Percentiles rank a stretch among this genome's conserved stretches.
Evolutionary conservation across 2,888 invertebrate genomes (phyloP).

Genomic region (Malachius bipustulatus): DNA sequence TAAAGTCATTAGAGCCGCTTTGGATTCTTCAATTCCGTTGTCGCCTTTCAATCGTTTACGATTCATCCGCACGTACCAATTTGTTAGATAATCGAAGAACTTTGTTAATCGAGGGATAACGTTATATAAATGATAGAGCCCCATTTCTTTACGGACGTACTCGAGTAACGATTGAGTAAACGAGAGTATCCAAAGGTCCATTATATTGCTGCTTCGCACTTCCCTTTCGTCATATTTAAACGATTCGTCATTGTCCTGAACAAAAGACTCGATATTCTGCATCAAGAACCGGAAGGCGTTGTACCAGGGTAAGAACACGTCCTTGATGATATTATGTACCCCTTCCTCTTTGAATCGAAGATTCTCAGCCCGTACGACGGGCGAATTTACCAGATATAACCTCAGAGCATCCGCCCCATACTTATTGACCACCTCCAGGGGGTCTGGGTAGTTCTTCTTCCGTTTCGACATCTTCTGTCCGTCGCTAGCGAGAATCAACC

Average conservation of each 20-base stretch:
- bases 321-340: constrained; percentile 90
- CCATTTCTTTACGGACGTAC: constrained; percentile 89
- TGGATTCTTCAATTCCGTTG: constrained; percentile 65
- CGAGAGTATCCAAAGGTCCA: constrained; percentile 96
- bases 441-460: constrained; percentile 98
- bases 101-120: constrained; percentile 89
- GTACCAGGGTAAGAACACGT: constrained; percentile 96
- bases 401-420: constrained; percentile 96
- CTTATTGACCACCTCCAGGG: constrained; percentile 76
- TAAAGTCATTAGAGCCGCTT: constrained; percentile 74
- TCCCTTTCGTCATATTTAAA: constrained; percentile 35
- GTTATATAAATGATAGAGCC: constrained; percentile 85
- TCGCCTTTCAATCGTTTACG: constrained; percentile 91
- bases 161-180: constrained; percentile 86
- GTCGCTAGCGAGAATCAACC: constrained; percentile 89
- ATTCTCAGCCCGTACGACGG: constrained; percentile 94
- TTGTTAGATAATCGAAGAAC: constrained; percentile 95
- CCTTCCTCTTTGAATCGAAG: constrained; percentile 95
- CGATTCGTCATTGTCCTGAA: constrained; percentile 42
- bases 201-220: constrained; percentile 52
- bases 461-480: constrained; percentile 99
- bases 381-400: constrained; percentile 93
- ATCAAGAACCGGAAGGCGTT: constrained; percentile 87
- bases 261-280: constrained; percentile 80
- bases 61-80: constrained; percentile 98